These are phyloP conservation scores for Linnaemya tessellans DNA, from an alignment of 2,888 invertebrate genomes.

Conservation along the genomic window DNA sequence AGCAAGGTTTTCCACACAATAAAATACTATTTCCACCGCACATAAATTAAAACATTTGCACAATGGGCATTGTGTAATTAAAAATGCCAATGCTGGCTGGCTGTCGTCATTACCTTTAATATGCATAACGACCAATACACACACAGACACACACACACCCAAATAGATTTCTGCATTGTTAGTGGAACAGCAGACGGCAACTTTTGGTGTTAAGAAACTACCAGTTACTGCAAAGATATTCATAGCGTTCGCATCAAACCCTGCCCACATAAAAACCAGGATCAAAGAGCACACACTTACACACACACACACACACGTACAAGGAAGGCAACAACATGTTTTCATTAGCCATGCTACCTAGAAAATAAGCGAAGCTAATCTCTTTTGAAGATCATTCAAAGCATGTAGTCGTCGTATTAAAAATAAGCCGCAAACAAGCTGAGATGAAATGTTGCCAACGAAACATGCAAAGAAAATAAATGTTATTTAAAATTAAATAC, in stretches of 20 bases:
- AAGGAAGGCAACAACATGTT: constrained; percentile 9
- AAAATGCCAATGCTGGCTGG: constrained; percentile 60
- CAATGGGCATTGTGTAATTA: constrained; percentile 66
- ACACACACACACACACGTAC: background rate
- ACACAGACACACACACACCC: constrained; percentile 4
- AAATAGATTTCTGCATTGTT: background rate
- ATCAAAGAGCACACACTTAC: constrained; percentile 19
- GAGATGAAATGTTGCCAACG: constrained; percentile 18
- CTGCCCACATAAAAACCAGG: constrained; percentile 51
- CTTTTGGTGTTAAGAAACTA: constrained; percentile 43
- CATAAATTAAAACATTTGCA: constrained; percentile 72
- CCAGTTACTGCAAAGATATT: constrained; percentile 37
- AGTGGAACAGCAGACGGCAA: background rate
- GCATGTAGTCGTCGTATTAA: background rate
- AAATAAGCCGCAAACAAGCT: background rate
- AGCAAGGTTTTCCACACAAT: constrained; percentile 64
- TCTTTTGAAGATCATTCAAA: constrained; percentile 48
- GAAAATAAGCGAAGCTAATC: constrained; percentile 57
- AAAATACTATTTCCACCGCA: constrained; percentile 65
- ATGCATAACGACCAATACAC: constrained; percentile 30
- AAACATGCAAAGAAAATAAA: constrained; percentile 43
- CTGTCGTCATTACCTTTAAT: constrained; percentile 63
- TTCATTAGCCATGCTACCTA: constrained; percentile 58
- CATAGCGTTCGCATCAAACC: constrained; percentile 12
- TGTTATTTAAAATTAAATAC: constrained; percentile 8